Evolutionary conservation across 2,888 invertebrate species (phyloP).

Genomic region (Erpobdella octoculata): DNA sequence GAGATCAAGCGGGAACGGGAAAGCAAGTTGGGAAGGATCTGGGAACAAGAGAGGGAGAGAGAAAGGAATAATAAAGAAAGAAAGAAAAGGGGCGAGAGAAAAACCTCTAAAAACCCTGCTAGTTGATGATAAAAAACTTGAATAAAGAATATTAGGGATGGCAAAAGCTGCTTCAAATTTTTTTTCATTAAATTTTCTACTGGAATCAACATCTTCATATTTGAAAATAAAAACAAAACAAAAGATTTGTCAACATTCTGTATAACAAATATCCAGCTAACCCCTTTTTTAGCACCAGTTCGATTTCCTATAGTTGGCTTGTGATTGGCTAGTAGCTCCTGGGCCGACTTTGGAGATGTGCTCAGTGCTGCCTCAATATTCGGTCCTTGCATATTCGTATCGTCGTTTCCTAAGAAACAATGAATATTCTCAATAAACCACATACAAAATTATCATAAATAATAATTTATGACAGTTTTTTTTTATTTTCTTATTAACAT

Average conservation of each 20-base stretch:
- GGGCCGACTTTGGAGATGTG: constrained; percentile 49
- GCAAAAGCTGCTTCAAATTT: no score
- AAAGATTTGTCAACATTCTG: no score
- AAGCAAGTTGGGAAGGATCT: no score
- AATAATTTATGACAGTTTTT: not conserved
- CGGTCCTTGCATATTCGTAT: constrained; percentile 45
- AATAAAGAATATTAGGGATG: no score
- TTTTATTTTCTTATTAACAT: not conserved
- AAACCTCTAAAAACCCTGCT: no score
- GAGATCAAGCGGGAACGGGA: no score
- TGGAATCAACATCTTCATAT: not conserved
- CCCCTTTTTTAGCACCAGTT: constrained; percentile 63
- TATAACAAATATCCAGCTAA: constrained; percentile 50
- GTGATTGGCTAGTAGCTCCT: constrained; percentile 51
- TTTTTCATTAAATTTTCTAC: no score
- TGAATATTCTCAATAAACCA: not conserved
- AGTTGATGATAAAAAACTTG: no score
- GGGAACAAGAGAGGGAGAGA: no score
- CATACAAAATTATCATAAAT: not conserved
- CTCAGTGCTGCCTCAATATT: constrained; percentile 55
- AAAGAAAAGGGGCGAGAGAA: no score
- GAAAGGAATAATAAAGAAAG: no score
- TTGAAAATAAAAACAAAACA: not conserved
- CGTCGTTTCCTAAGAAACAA: not conserved
- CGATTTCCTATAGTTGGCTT: constrained; percentile 70